These are phyloP conservation scores for Coilia nasus DNA, from an alignment of 2,797 vertebrate genomes.

Conservation along the genomic window DNA sequence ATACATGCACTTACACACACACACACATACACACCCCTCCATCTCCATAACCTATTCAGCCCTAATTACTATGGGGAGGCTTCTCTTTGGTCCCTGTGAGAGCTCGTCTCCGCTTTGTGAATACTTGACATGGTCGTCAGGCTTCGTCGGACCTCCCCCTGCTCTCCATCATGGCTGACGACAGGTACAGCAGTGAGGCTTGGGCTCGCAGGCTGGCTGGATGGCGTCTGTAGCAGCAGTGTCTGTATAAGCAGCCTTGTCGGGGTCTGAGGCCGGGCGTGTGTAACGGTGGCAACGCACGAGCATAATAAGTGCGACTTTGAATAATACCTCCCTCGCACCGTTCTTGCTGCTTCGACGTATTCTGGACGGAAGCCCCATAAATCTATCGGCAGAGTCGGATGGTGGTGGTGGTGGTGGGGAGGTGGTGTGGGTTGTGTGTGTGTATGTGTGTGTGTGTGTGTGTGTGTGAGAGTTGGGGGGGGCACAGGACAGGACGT, in stretches of 20 bases:
- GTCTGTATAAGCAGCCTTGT: constrained; percentile 85
- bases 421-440: constrained; percentile 75
- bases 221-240: background rate
- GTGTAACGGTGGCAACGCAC: constrained; percentile 84
- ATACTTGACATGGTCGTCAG: constrained; percentile 47
- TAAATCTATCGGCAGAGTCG: constrained; percentile 78
- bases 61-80: constrained; percentile 63
- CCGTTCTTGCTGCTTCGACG: constrained; percentile 94
- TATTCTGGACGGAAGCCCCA: constrained; percentile 88
- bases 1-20: background rate
- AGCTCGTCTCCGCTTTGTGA: background rate
- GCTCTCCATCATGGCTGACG: constrained; percentile 84
- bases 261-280: constrained; percentile 79
- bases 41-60: constrained; percentile 16
- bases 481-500: background rate
- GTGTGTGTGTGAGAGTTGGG: background rate
- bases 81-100: constrained; percentile 8
- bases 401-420: constrained; percentile 90
- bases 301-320: constrained; percentile 90
- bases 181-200: constrained; percentile 51
- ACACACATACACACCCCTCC: background rate
- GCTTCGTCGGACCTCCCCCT: constrained; percentile 18
- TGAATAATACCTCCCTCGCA: constrained; percentile 86
- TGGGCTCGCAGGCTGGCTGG: too few relatives aligned
- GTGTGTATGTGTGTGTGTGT: background rate